Base-by-base conservation (phyloP, 2,797 vertebrate genomes). In the Pogonophryne albipinna region DNA sequence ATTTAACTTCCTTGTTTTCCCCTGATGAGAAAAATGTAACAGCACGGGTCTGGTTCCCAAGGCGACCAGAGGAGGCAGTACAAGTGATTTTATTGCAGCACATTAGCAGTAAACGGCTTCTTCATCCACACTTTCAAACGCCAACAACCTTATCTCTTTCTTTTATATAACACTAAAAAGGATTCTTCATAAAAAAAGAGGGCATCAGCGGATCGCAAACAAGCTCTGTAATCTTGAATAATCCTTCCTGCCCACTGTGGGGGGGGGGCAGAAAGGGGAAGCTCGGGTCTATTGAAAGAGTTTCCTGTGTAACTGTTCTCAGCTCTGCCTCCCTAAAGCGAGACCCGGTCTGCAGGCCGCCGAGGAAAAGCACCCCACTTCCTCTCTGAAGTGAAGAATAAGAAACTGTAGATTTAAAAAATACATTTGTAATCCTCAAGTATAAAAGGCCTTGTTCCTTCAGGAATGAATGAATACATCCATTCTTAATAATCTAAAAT, bases 291-390 rank as follows among this genome's bases (percentile, higher is more conserved):
- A 91, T 84, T 89, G 85, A 94, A 91, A 86, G 15, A 1, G 71
- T 80, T 94, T 94, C 93, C 93, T 93, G 91, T 85, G 81, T 60
- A 82, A 81, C 79, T 23, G 83, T 78, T 85, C 74, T 77, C 66
- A 63, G 59, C 8, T 60, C 58, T 50, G 57, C 73, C 45, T 59
- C 56, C 56, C 31, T 51, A 38, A 52, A 61, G 38, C 1, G 12
- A 69, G 38, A 17, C 42, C 11, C 3, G 1, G 23, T 38, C 27
- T 34, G 63, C 16, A 38, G 56, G 44, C 42, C 20, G 1, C 41
- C 1, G 31, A 45, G 38, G 44, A 78, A 47, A 42, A 66, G 44
- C 74, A 41, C 45, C 52, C 19, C 13, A 15, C 55, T 56, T 79
- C 74, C 83, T 63, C 42, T 69, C 59, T 52, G 71, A 76, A 63